Evolutionary conservation across 2,113 vertebrate species (phyloP).

Genomic region (Gallinago paraguaiae): DNA sequence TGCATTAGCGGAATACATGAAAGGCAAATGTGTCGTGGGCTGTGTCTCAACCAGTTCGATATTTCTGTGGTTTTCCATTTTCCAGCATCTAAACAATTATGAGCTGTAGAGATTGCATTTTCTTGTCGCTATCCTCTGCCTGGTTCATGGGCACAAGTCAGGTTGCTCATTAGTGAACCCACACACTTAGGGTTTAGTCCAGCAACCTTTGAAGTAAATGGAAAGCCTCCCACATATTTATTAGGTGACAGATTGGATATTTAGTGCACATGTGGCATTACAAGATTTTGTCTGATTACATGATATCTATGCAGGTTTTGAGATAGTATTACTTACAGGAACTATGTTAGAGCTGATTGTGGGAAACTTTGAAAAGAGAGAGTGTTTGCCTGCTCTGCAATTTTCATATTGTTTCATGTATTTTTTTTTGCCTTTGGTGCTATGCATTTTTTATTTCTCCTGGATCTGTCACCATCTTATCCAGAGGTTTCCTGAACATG

Average conservation of each 20-base stretch:
- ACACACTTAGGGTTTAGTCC: not conserved
- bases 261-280: not conserved
- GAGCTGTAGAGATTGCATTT: not conserved
- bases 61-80: not conserved
- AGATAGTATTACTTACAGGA: not conserved
- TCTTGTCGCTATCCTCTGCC: not conserved
- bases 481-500: slow-evolving; percentile 5
- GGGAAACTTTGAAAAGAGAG: not conserved
- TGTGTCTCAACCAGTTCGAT: not conserved
- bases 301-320: not conserved
- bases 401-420: not conserved
- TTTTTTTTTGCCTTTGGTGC: not conserved
- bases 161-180: slow-evolving; percentile 21
- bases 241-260: not conserved
- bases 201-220: slow-evolving; percentile 6
- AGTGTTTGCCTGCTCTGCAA: not conserved
- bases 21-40: not conserved
- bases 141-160: not conserved
- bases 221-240: slow-evolving; percentile 18
- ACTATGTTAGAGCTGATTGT: not conserved
- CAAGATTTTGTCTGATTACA: slow-evolving; percentile 10
- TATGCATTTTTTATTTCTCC: slow-evolving; percentile 19
- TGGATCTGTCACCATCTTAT: slow-evolving; percentile 12
- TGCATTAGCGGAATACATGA: not conserved
- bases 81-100: not conserved